Base-by-base conservation (phyloP, 2,888 invertebrate species). In the Rhimphoctona megacephalus region DNA sequence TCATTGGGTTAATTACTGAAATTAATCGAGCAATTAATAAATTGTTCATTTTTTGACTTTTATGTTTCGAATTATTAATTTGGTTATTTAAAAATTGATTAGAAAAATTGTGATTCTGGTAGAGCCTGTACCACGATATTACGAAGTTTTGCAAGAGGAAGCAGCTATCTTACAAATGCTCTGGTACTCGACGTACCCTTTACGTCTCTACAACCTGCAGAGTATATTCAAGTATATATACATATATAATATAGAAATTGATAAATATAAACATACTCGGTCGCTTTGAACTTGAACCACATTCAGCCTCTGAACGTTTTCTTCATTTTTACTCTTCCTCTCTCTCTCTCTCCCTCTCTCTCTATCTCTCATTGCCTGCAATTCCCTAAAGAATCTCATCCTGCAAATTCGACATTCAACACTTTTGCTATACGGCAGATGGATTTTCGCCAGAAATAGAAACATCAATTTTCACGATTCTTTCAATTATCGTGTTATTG, bases 201-300 rank as follows among this genome's bases (percentile, higher is more conserved):
- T 52, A 66, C 78, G 66, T 25, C 33, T 73, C 19, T 66, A 36
- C 17, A 61, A 57, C 64, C 64, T 49, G 39, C 52, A 49, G 25
- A 30, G n/a, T 39, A 30, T 54, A 66, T 30, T 52, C 39, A 11
- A 22, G 9, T 30, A 33, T 30, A 46, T 66, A 36, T 54, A 19
- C n/a, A n/a, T 22, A 33, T 54, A 54, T 49, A 22, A 33, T 30
- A 69, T 52, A 54, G 57, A 52, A 25, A 49, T 36, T 9, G 39
- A 22, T 25, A 33, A 33, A 81, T 66, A 72, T 49, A 64, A 46
- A 64, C 73, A 30, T 66, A 70, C 74, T 30, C 52, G 30, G 30
- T 57, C 14, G 61, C 79, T 82, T 54, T 79, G 82, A 85, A 85
- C 82, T 82, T 69, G 85, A 79, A 80, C 81, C 76, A 79, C 83